Evolutionary conservation across 2,797 vertebrate species (phyloP), one percentile per base, ranked within the genome.

Genomic region (Gobionotothen gibberifrons): DNA sequence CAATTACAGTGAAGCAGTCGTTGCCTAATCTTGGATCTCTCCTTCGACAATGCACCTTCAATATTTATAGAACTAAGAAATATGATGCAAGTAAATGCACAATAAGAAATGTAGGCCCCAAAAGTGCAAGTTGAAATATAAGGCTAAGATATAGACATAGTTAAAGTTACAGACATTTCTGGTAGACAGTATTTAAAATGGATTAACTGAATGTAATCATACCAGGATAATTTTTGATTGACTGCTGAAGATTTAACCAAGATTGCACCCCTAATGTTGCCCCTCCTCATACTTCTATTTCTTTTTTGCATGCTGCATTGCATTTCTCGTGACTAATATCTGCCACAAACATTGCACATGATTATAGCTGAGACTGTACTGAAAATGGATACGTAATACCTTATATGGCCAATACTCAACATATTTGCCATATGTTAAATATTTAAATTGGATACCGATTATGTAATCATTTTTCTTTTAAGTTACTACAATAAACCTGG

Each of bases 251-350:
- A 55, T 78, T 61, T 64, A 19, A 59, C 48, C 12, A 42, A 39
- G 15, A 0, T 55, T 69, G 42, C 69, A 55, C 47, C 55, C 48
- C 6, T 44, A 3, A 55, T 61, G 7, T 67, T 29, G 55, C 39
- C 43, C 21, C 55, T 54, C 39, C 36, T 40, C 19, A 44, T 21
- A 11, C 14, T 56, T 63, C 32, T 60, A 21, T 66, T 48, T 47
- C 4, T 14, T 7, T 47, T 46, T 72, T 75, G 91, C 90, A 90
- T 81, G 90, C 53, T 78, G 74, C 78, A 75, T 85, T 76, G 63
- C 76, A 77, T 85, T 79, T 86, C 15, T 79, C 42, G 16, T 51
- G 4, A 77, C 17, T 52, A 72, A 78, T 61, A 61, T 75, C 62
- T 79, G 58, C 32, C 72, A 69, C 51, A 68, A 57, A 72, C 68